These are phyloP conservation scores for Tachycineta bicolor DNA, from an alignment of 2,113 vertebrate genomes.

Conservation along the genomic window DNA sequence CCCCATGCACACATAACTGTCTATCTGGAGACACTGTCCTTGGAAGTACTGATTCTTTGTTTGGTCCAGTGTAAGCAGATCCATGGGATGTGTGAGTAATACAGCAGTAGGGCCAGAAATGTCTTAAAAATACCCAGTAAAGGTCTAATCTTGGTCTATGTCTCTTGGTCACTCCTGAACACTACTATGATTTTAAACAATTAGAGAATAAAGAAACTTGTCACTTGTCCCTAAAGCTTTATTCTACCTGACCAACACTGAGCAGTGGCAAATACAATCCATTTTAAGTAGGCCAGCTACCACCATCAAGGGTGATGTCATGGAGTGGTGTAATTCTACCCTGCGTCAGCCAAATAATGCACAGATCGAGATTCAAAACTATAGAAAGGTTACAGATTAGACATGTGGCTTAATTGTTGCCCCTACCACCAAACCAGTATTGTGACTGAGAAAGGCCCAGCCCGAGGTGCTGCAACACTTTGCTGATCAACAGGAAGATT, in stretches of 20 bases:
- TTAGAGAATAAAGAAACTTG: background rate
- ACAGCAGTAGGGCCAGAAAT: background rate
- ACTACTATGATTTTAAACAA: background rate
- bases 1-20: accelerated
- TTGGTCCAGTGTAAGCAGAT: background rate
- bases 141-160: background rate
- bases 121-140: background rate
- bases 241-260: background rate
- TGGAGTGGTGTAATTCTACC: background rate
- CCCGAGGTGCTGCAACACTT: background rate
- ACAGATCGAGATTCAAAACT: background rate
- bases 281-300: background rate
- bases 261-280: background rate
- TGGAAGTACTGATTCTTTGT: background rate
- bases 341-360: background rate
- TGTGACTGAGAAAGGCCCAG: background rate
- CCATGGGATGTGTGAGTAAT: background rate
- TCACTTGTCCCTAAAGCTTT: background rate
- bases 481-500: background rate
- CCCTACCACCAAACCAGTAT: background rate
- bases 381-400: background rate
- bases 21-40: background rate
- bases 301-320: background rate
- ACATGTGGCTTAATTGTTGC: background rate
- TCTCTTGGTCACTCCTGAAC: background rate